phyloP scores from a whole-genome alignment of 2,888 invertebrate species.

The Leuctra nigra region DNA sequence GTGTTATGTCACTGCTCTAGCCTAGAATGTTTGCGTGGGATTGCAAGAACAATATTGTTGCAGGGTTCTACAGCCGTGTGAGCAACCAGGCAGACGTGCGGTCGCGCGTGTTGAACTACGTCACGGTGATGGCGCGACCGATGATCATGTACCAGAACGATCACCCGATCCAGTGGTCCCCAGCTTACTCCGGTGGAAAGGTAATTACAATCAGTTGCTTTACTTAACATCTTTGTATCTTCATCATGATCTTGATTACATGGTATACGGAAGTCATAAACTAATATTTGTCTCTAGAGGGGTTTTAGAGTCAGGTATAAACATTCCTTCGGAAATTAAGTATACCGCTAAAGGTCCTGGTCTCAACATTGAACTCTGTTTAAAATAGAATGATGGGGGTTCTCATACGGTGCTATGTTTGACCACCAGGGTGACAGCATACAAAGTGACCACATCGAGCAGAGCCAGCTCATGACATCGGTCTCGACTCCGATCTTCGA shows the following conservation, averaged over 20 bases:
- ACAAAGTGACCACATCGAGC: constrained; percentile 51
- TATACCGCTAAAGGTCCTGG: no score
- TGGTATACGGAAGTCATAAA: no score
- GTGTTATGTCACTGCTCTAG: no score
- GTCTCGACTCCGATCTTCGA: constrained; percentile 94
- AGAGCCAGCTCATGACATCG: constrained; percentile 82
- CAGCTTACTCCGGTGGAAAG: constrained; percentile 79
- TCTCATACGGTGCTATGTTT: no score
- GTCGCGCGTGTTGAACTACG: constrained; percentile 88
- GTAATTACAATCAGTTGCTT: constrained; percentile 44
- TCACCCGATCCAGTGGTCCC: constrained; percentile 93
- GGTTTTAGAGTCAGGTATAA: no score
- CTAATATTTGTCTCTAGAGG: no score
- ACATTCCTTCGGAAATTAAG: no score
- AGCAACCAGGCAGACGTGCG: constrained; percentile 82
- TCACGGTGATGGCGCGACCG: constrained; percentile 91
- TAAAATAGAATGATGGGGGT: background rate
- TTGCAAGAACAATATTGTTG: no score
- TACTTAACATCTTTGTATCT: background rate
- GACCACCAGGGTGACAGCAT: constrained; percentile 53
- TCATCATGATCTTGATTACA: no score
- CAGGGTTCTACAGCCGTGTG: constrained; percentile 87
- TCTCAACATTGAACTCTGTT: no score
- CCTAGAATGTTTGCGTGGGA: no score
- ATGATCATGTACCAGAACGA: constrained; percentile 90